Base-by-base conservation (phyloP, 2,113 vertebrate genomes). In the Pheucticus melanocephalus region DNA sequence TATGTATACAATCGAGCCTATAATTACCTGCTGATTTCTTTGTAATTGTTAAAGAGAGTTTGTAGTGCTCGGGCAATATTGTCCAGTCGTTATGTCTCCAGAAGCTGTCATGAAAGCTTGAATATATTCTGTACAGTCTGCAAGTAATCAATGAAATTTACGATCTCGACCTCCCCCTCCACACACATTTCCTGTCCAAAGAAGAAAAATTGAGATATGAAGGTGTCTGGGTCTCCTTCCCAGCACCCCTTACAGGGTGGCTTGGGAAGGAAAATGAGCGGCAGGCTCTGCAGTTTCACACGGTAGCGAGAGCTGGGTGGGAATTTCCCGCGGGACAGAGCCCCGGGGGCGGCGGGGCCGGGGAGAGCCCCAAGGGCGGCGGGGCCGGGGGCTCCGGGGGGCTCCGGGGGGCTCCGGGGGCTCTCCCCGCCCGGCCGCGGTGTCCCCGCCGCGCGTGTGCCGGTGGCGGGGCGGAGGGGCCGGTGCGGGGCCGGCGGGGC, bases 21-120 rank as follows among this genome's bases (percentile, higher is more conserved):
- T 96, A 96, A 97, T 96, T 91, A 97, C 93, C 95, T 96, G 85
- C 69, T 97, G 78, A 84, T 97, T 97, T 97, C 96, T 96, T 97
- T 96, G 94, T 93, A 84, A 90, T 73, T 90, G 91, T 94, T 82
- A 93, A 94, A 96, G 89, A 76, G 93, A 90, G 82, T 86, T 87
- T 66, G 44, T 59, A 95, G 94, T 66, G 63, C 86, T 93, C 66
- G 70, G 85, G 71, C 71, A 93, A 94, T 95, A 91, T 71, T 84
- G 82, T 82, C 64, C 81, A 80, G 93, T 93, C 91, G 87, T 90
- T 96, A 91, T 80, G 88, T 89, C 89, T 96, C 78, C 92, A 95
- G 86, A 95, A 96, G 56, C 81, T 91, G 90, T 93, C 94, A 73
- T 54, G 90, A 92, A 87, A 83, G 37, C 69, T 57, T 95, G 60